Evolutionary conservation across 2,797 vertebrate species (phyloP).

Genomic region (Orientallactaga sibirica): DNA sequence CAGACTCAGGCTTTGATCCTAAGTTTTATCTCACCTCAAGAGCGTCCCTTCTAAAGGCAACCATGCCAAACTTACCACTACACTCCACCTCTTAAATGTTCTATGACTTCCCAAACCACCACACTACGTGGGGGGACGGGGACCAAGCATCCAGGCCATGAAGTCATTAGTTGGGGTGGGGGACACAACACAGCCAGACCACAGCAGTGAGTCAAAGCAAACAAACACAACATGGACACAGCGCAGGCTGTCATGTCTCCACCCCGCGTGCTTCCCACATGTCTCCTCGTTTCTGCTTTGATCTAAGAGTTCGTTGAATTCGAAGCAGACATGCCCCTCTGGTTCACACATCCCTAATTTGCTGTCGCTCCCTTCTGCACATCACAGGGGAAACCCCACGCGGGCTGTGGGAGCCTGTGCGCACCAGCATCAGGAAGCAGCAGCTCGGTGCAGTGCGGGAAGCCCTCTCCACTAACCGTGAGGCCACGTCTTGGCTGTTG

Average conservation of each 20-base stretch:
- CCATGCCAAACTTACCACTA: not conserved
- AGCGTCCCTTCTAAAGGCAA: not conserved
- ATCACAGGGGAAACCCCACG: not conserved
- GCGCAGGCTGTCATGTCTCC: not conserved
- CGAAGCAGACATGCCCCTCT: not conserved
- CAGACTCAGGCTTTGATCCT: not conserved
- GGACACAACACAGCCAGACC: too few species aligned
- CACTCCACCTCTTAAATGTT: not conserved
- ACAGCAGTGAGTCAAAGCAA: not conserved
- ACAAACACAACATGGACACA: not conserved
- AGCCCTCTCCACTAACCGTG: not conserved
- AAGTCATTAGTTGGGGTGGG: not conserved
- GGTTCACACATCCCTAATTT: not conserved
- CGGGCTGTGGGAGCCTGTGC: accelerated
- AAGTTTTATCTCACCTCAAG: not conserved
- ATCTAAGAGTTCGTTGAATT: not conserved
- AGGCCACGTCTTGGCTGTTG: not conserved
- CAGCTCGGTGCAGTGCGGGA: not conserved
- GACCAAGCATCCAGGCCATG: not conserved
- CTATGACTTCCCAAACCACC: not conserved
- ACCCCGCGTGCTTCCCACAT: not conserved
- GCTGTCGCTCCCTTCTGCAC: not conserved
- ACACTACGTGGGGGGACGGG: not conserved
- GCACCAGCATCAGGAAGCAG: not conserved
- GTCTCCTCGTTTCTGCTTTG: not conserved